Evolutionary conservation across 2,888 invertebrate genomes (phyloP), one percentile per base, ranked within the genome.

Genomic region (Copidosoma aretas): DNA sequence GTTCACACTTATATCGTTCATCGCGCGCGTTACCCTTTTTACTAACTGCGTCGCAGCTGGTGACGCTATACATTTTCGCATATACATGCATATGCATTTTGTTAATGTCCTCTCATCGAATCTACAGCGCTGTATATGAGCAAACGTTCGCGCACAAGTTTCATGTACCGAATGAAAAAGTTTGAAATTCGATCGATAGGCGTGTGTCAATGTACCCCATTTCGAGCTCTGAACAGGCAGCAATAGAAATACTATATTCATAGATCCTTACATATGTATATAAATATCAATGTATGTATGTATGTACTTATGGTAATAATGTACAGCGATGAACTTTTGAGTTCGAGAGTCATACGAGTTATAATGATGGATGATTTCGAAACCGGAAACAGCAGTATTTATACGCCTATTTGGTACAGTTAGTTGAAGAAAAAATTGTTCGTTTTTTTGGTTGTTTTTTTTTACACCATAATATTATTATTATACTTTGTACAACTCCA

Each of bases 401-500:
- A 64, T 64, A 59, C 63, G 64, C 19, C 67, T 74, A 74, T 75
- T 73, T 75, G 71, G 73, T 75, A 75, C 73, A 74, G 71, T 76
- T 75, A 77, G 74, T 75, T 71, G 75, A 76, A 75, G 75, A 75
- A 75, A 77, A 76, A 32, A 32, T 3, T 32, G 4, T 32, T 32
- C 32, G 32, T 8, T 32, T 3, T 8, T 32, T 3, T 32, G 32
- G 32, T 32, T 32, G 3, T 32, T 5, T 32, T 32, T 32, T 32
- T 8, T 32, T 32, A 3, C 32, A 32, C 3, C 3, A 32, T 8
- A 32, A 32, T n/a, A n/a, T n/a, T n/a, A n/a, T n/a, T n/a, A 76
- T 70, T 79, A 77, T 77, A 79, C 78, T 78, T 77, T 77, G 73
- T 79, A 79, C 79, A 79, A 72, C 73, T 76, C 68, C 59, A 64